Percentiles rank a stretch among this genome's conserved stretches.
Conservation (phyloP, 37 sponge, comb jelly and placozoan genomes). For the Oscarella lobularis region DNA sequence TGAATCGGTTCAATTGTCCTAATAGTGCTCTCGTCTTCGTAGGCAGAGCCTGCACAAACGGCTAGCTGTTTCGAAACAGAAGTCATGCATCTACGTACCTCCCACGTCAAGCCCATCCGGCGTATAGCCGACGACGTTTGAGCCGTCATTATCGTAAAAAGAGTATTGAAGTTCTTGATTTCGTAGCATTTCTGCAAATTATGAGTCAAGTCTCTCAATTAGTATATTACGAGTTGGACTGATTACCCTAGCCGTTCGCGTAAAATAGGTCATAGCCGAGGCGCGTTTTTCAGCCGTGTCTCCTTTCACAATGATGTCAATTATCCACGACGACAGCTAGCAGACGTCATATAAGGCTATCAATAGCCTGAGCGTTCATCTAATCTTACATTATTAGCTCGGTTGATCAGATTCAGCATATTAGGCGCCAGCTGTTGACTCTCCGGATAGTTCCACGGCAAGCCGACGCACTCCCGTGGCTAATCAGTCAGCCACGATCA, state of each 20-base stretch:
- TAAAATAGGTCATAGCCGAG: conserved; percentile 47
- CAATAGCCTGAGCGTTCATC: not conserved
- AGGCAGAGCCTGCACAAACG: too few species aligned
- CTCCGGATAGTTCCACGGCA: not conserved
- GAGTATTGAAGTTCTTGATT: not conserved
- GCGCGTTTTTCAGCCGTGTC: conserved; percentile 23
- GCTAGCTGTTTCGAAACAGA: too few species aligned
- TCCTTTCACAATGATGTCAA: conserved; percentile 21
- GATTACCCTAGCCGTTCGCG: conserved; percentile 50
- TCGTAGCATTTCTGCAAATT: not conserved
- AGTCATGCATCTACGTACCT: too few species aligned
- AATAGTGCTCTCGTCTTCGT: too few species aligned
- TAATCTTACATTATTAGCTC: not conserved
- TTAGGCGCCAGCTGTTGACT: not conserved
- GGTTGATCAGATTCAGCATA: not conserved
- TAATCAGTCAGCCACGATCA: too few species aligned
- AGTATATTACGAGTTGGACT: not conserved
- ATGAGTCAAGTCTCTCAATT: not conserved
- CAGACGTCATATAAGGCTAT: not conserved
- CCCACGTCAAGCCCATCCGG: not conserved
- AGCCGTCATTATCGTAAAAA: not conserved
- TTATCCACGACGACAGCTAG: conserved; percentile 39
- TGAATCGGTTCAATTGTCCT: too few species aligned
- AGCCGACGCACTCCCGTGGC: not conserved
- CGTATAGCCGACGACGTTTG: not conserved